Conservation (phyloP, 2,797 vertebrate genomes). For the Fundulus diaphanus region DNA sequence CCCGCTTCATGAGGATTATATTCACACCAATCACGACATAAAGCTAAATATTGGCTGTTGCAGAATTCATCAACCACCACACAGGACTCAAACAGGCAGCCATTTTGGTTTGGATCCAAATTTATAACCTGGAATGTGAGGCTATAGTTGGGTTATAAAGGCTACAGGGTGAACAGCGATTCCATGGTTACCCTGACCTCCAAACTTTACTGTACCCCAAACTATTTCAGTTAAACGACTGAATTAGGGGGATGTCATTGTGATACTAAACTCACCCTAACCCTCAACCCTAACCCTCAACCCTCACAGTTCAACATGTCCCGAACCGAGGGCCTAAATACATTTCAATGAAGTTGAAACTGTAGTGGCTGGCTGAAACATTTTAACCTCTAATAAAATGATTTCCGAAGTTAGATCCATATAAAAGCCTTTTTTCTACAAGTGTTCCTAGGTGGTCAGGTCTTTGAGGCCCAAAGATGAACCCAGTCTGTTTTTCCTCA, state of each 20-base stretch:
- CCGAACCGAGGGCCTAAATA: neutral
- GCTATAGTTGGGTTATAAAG: neutral
- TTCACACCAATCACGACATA: no score
- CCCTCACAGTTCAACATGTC: no score
- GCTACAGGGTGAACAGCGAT: neutral
- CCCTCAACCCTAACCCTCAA: no score
- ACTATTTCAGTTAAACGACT: no score
- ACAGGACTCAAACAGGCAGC: neutral
- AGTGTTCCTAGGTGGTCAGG: constrained; percentile 55
- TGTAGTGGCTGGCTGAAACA: neutral
- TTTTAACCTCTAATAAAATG: no score
- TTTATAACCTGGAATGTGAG: neutral
- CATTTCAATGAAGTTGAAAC: neutral
- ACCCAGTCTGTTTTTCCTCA: constrained; percentile 56
- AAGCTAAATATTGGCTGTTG: no score
- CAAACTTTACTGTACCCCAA: no score
- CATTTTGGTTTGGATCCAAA: neutral
- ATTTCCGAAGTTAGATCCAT: neutral
- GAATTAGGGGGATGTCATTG: no score
- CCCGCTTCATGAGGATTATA: no score
- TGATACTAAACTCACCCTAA: no score
- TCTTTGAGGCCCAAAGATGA: constrained; percentile 35
- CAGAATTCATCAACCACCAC: neutral
- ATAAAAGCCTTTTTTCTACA: constrained; percentile 19
- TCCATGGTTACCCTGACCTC: no score